Evolutionary conservation across 2,797 vertebrate genomes (phyloP).

Genomic region (Karalla daura): DNA sequence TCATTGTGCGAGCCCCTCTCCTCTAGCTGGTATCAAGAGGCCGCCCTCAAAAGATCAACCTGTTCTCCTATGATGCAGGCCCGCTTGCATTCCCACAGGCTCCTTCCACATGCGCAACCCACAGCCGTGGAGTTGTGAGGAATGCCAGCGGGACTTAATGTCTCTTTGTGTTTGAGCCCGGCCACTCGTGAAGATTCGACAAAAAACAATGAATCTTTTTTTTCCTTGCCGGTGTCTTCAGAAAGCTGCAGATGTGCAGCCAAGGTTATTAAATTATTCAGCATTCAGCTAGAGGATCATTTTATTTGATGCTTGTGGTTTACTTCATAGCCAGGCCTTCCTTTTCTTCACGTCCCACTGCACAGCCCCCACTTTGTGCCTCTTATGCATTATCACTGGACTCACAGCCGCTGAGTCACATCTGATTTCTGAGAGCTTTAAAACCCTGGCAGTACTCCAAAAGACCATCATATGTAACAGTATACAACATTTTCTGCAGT

Average conservation of each 20-base stretch:
- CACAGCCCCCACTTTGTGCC: conserved; percentile 5
- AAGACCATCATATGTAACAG: conserved; percentile 4
- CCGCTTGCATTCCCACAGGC: conserved; percentile 22
- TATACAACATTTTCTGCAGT: conserved; percentile 2
- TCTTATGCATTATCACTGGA: conserved; percentile 4
- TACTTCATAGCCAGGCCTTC: background rate
- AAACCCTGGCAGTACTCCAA: conserved; percentile 1
- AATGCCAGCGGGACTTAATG: conserved; percentile 40
- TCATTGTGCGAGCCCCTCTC: conserved; percentile 59
- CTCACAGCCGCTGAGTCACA: background rate
- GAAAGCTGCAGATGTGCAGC: no score
- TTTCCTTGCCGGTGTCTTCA: no score
- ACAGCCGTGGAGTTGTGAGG: conserved; percentile 18
- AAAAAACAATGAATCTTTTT: no score
- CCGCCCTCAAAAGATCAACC: conserved; percentile 46
- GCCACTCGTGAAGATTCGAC: background rate
- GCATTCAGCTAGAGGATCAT: no score
- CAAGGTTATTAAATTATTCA: no score
- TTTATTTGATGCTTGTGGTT: background rate
- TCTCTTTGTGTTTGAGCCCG: conserved; percentile 39
- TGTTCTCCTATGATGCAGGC: conserved; percentile 40
- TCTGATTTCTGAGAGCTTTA: conserved; percentile 2
- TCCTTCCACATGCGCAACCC: background rate
- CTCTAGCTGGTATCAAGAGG: conserved; percentile 59
- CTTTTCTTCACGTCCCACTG: background rate